phyloP scores from a whole-genome alignment of 2,888 invertebrate species.

The Tetragonisca angustula region DNA sequence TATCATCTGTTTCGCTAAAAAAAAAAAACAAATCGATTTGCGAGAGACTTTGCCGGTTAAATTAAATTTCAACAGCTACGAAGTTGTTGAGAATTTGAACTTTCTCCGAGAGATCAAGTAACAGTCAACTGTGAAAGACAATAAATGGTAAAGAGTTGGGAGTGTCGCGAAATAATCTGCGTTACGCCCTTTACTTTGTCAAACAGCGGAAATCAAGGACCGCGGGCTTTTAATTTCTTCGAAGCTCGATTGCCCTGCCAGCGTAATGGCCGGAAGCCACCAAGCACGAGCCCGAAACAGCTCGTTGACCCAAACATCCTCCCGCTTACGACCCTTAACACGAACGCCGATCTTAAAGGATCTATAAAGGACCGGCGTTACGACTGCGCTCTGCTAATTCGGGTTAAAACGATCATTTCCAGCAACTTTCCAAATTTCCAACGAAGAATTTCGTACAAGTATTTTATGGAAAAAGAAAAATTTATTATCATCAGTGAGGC shows the following conservation, averaged over 20 bases:
- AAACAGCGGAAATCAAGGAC: not conserved
- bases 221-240: not conserved
- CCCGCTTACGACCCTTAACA: not conserved
- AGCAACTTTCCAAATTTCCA: not conserved
- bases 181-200: not conserved
- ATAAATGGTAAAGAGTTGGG: not conserved
- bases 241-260: not conserved
- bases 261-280: not conserved
- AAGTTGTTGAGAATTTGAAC: no score
- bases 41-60: no score
- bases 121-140: rapidly evolving
- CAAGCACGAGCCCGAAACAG: not conserved
- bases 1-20: no score
- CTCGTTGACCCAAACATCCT: not conserved
- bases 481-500: not conserved
- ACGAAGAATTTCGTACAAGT: not conserved
- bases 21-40: no score
- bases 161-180: not conserved
- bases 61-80: no score
- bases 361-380: not conserved
- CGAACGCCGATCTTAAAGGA: not conserved
- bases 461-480: no score
- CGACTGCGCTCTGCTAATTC: not conserved
- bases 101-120: rapidly evolving
- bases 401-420: not conserved